Base-by-base conservation (phyloP, 2,113 vertebrate species). In the Brachypteracias leptosomus region DNA sequence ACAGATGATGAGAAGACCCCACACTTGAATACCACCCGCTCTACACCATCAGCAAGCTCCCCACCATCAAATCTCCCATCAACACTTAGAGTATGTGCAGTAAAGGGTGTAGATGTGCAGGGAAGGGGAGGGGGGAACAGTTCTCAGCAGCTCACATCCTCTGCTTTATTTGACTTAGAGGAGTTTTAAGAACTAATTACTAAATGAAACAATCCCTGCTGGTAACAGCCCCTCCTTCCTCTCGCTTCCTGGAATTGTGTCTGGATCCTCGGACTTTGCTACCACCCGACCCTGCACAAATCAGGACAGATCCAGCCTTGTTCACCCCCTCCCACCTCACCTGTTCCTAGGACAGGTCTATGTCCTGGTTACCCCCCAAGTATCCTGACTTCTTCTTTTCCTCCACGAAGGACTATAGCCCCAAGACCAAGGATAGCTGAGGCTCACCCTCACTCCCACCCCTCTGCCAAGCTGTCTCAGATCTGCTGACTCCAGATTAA, bases 131-230 rank as follows among this genome's bases (percentile, higher is more conserved):
- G 75, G 57, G 88, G 58, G 85, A 82, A 16, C 3, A 17, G 47
- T 29, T 73, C 79, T 77, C 88, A 73, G 28, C 5, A 85, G 59
- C 85, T 92, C 89, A 92, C 86, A 93, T 95, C 86, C 95, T 95
- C 91, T 80, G 72, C 89, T 90, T 65, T 68, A 55, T 77, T 94
- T 85, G 81, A 74, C 85, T 91, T 85, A 11, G 35, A 91, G 82
- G 82, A 90, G 88, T 80, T 80, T 72, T 66, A n/a, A 90, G 88
- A 42, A 13, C 72, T 91, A 93, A 92, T 93, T 95, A 90, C 63
- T 36, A 90, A 89, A 75, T 36, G 83, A 90, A 96, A 94, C 96
- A 95, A 96, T 95, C 94, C 12, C 15, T 79, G 87, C 77, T 94
- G 89, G 49, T 18, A 73, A 80, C 77, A 88, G 93, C 91, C 91